These are phyloP conservation scores for Drosophila varians DNA, from an alignment of 1,140 invertebrate species.

Conservation along the genomic window DNA sequence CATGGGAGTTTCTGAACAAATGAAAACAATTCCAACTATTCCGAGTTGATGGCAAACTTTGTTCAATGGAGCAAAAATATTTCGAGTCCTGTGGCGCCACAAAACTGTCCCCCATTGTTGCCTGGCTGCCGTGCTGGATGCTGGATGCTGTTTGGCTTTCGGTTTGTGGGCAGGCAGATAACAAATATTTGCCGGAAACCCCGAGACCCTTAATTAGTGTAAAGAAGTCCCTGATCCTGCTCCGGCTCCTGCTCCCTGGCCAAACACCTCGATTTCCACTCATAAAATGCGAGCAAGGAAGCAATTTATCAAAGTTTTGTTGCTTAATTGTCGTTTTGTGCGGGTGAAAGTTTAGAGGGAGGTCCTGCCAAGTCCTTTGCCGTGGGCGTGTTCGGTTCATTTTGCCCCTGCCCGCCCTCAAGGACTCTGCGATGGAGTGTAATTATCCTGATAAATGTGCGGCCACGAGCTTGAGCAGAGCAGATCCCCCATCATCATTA, in stretches of 20 bases:
- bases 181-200: slow-evolving; percentile 82
- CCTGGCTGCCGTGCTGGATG: slow-evolving; percentile 17
- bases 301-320: slow-evolving; percentile 83
- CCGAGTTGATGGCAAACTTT: slow-evolving; percentile 69
- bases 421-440: slow-evolving; percentile 4
- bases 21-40: slow-evolving; percentile 72
- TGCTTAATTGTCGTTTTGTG: slow-evolving; percentile 81
- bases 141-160: slow-evolving; percentile 36
- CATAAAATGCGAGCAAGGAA: slow-evolving; percentile 79
- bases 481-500: slow-evolving; percentile 47
- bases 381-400: slow-evolving; percentile 42
- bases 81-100: slow-evolving; percentile 60
- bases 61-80: slow-evolving; percentile 66
- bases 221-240: slow-evolving; percentile 58
- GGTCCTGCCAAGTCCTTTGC: slow-evolving; percentile 10
- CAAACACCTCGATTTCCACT: slow-evolving; percentile 11
- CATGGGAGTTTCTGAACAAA: slow-evolving; percentile 52
- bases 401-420: slow-evolving; percentile 17
- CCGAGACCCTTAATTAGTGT: slow-evolving; percentile 82
- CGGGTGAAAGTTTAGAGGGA: slow-evolving; percentile 60
- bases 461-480: background rate
- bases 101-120: slow-evolving; percentile 69
- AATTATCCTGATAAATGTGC: slow-evolving; percentile 67
- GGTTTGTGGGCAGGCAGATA: slow-evolving; percentile 61
- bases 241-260: background rate